Conservation (phyloP, 2,797 vertebrate species). For the Sebastes wilsoni region DNA sequence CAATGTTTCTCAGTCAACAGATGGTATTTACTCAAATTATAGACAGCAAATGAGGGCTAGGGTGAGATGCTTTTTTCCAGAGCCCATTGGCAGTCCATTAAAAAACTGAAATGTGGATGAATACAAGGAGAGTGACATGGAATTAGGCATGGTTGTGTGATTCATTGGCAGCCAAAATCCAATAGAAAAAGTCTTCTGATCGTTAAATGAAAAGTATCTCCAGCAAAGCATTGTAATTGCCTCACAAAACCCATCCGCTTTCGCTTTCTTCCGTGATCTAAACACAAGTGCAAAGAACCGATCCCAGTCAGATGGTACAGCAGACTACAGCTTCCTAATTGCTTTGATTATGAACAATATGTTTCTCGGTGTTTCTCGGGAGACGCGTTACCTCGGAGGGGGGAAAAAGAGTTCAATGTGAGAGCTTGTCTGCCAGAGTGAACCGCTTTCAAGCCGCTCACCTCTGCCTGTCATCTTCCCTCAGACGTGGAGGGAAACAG, state of each 20-base stretch:
- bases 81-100: slow-evolving; percentile 61
- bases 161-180: slow-evolving; percentile 53
- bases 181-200: slow-evolving; percentile 48
- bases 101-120: slow-evolving; percentile 38
- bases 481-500: slow-evolving; percentile 46
- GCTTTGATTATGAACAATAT: slow-evolving; percentile 58
- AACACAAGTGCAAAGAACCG: slow-evolving; percentile 49
- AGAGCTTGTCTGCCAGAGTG: slow-evolving; percentile 48
- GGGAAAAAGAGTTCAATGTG: slow-evolving; percentile 17
- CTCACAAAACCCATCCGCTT: slow-evolving; percentile 18
- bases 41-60: slow-evolving; percentile 52
- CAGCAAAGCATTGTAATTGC: slow-evolving; percentile 48
- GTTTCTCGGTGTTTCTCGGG: slow-evolving; percentile 32
- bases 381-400: slow-evolving; percentile 24
- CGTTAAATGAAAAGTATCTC: slow-evolving; percentile 46
- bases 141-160: slow-evolving; percentile 38
- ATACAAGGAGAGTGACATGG: slow-evolving; percentile 49
- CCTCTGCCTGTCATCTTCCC: slow-evolving; percentile 58
- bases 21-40: slow-evolving; percentile 69
- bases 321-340: slow-evolving; percentile 44
- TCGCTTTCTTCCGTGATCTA: slow-evolving; percentile 45
- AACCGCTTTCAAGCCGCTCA: slow-evolving; percentile 50
- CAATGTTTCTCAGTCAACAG: slow-evolving; percentile 63
- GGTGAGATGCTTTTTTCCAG: slow-evolving; percentile 35
- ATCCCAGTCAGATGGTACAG: slow-evolving; percentile 41